phyloP scores from a whole-genome alignment of 2,113 vertebrate species.

The Apaloderma vittatum region DNA sequence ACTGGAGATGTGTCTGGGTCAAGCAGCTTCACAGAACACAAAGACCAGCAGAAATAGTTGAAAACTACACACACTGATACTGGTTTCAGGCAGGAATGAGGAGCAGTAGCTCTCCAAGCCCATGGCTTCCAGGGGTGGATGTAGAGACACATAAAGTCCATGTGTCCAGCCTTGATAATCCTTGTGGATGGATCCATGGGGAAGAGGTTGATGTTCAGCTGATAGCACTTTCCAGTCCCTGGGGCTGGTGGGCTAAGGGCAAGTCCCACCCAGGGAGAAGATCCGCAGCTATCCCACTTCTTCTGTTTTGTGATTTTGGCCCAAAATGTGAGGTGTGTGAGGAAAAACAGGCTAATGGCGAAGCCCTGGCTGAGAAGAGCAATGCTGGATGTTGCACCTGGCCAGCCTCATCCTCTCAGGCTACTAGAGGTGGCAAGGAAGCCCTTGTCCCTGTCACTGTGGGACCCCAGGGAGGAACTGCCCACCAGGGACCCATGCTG shows the following conservation, averaged over 20 bases:
- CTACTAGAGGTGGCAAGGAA: background rate
- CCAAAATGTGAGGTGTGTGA: background rate
- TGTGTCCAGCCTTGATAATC: background rate
- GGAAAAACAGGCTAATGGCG: background rate
- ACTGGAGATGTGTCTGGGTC: background rate
- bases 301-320: background rate
- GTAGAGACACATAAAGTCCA: background rate
- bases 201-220: background rate
- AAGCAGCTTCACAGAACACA: background rate
- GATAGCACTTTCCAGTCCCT: background rate
- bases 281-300: background rate
- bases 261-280: background rate
- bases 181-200: background rate
- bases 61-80: background rate
- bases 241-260: background rate
- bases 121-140: background rate
- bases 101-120: background rate
- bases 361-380: background rate
- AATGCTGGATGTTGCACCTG: background rate
- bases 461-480: background rate
- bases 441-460: background rate
- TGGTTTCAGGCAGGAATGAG: background rate
- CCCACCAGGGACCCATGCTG: accelerated
- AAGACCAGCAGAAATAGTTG: background rate
- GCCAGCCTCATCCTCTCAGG: background rate